Conservation (phyloP, 2,888 invertebrate genomes). For the Lamellibrachia satsuma region DNA sequence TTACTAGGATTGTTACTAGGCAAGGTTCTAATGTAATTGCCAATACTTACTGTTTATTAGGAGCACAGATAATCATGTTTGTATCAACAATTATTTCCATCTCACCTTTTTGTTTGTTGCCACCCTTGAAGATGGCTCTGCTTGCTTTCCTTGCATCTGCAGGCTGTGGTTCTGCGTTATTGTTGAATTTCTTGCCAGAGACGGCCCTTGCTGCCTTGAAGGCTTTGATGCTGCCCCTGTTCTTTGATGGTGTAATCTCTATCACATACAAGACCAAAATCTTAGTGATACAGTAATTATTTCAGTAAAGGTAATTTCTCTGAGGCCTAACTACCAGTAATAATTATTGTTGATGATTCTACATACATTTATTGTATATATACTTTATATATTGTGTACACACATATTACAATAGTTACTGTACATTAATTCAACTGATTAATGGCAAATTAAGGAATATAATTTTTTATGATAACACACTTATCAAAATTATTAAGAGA, state of each 20-base stretch:
- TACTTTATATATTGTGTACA: background rate
- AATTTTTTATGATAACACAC: no score
- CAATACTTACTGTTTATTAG: background rate
- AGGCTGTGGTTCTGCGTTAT: background rate
- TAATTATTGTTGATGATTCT: no score
- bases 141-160: constrained; percentile 17
- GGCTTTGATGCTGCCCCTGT: constrained; percentile 44
- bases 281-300: background rate
- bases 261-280: background rate
- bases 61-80: no score
- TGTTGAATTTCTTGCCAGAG: constrained; percentile 23
- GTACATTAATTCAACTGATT: no score
- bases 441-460: no score
- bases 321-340: no score
- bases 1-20: no score
- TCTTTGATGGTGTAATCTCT: constrained; percentile 26
- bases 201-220: constrained; percentile 30
- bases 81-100: background rate
- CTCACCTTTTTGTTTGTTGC: constrained; percentile 13
- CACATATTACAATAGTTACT: background rate
- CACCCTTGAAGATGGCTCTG: background rate
- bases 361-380: background rate
- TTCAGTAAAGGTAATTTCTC: background rate
- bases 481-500: no score
- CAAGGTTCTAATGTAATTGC: no score